Conservation (phyloP, 2,797 vertebrate species). For the Aulostomus chinensis region DNA sequence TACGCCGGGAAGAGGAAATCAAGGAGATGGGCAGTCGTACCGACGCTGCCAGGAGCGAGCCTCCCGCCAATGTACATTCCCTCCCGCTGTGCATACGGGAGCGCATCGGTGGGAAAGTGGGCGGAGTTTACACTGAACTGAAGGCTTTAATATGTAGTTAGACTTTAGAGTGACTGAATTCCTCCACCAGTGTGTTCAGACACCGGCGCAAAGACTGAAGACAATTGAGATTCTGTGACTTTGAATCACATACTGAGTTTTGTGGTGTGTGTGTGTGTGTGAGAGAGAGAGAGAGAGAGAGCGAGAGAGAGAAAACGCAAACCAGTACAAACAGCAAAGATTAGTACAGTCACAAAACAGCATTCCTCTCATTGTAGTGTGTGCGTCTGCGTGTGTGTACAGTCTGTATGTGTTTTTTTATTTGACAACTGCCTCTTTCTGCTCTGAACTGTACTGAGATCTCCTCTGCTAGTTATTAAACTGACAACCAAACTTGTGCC, state of each 20-base stretch:
- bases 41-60: slow-evolving; percentile 25
- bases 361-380: slow-evolving; percentile 34
- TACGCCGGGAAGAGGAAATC: not conserved
- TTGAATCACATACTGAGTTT: slow-evolving; percentile 10
- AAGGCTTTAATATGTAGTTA: slow-evolving; percentile 12
- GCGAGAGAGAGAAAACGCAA: not conserved
- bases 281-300: not conserved
- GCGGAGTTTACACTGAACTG: slow-evolving; percentile 24
- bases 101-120: slow-evolving; percentile 14
- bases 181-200: slow-evolving; percentile 21
- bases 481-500: slow-evolving; percentile 32
- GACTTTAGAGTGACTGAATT: slow-evolving; percentile 26
- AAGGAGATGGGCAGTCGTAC: not conserved
- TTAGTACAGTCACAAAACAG: slow-evolving; percentile 8
- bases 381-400: slow-evolving; percentile 16
- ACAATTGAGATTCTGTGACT: not conserved
- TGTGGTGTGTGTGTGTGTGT: slow-evolving; percentile 3
- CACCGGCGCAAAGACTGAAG: slow-evolving; percentile 11
- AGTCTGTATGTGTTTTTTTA: slow-evolving; percentile 38
- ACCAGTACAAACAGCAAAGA: slow-evolving; percentile 9
- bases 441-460: slow-evolving; percentile 27
- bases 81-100: not conserved
- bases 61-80: not conserved
- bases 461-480: slow-evolving; percentile 69
- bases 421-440: slow-evolving; percentile 38